phyloP scores from a whole-genome alignment of 2,113 vertebrate genomes.

The Dunckerocampus dactyliophorus region DNA sequence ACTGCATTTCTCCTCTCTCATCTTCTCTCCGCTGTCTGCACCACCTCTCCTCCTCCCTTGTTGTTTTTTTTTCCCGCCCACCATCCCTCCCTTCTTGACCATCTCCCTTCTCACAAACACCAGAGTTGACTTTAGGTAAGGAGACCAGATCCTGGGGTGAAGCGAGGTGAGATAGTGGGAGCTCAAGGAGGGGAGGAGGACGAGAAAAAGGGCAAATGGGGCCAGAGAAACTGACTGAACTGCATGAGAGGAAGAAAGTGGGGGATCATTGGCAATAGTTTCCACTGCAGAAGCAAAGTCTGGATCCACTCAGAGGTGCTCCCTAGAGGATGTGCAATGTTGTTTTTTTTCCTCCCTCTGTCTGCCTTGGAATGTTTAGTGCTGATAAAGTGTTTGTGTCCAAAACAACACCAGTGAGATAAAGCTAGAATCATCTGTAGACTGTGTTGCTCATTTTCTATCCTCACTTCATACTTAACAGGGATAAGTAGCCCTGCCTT shows the following conservation, averaged over 20 bases:
- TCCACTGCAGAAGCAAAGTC: conserved; percentile 53
- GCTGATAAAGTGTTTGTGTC: conserved; percentile 55
- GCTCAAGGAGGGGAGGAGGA: not conserved
- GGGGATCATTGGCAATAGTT: conserved; percentile 44
- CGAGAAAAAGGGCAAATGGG: conserved; percentile 23
- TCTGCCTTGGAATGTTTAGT: conserved; percentile 41
- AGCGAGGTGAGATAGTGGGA: conserved; percentile 28
- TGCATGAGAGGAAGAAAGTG: conserved; percentile 15
- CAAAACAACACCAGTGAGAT: conserved; percentile 56
- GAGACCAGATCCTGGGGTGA: conserved; percentile 32
- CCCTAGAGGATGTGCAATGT: conserved; percentile 50
- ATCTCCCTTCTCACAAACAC: conserved; percentile 5
- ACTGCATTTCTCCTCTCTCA: conserved; percentile 8
- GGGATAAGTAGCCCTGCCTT: conserved; percentile 47
- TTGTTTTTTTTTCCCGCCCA: conserved; percentile 6
- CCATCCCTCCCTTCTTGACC: not conserved
- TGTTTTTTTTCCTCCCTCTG: conserved; percentile 18
- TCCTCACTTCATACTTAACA: conserved; percentile 10
- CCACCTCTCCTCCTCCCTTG: not conserved
- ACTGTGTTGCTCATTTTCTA: conserved; percentile 25
- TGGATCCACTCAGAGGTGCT: conserved; percentile 56
- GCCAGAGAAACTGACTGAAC: conserved; percentile 48
- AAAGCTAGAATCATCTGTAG: conserved; percentile 41
- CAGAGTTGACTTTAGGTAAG: conserved; percentile 37
- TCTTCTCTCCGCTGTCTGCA: not conserved